Evolutionary conservation across 2,888 invertebrate species (phyloP).

Genomic region (Dasypolia templi): DNA sequence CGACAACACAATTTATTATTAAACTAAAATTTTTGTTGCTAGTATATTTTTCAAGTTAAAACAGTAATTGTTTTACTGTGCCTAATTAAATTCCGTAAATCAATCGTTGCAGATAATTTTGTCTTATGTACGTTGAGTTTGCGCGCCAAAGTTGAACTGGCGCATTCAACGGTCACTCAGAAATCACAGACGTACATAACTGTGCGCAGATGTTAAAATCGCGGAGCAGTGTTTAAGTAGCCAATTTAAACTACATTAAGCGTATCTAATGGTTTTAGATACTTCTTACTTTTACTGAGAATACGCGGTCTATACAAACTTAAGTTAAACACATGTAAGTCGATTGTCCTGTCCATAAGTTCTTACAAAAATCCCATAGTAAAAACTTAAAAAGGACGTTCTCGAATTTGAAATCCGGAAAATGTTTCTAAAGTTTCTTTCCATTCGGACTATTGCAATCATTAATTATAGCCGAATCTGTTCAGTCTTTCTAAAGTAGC

Average conservation of each 20-base stretch:
- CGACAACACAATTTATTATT: background rate
- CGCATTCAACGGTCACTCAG: background rate
- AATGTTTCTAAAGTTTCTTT: too few species aligned
- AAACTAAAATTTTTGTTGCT: background rate
- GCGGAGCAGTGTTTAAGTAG: constrained; percentile 5
- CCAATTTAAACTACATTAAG: constrained; percentile 11
- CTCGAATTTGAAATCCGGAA: too few species aligned
- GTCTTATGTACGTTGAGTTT: constrained; percentile 15
- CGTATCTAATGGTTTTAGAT: constrained; percentile 3
- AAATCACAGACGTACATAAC: background rate
- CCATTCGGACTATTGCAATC: too few species aligned
- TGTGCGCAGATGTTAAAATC: constrained; percentile 11
- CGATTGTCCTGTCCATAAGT: too few species aligned
- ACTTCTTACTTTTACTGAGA: background rate
- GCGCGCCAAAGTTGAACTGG: constrained; percentile 41
- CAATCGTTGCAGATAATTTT: background rate
- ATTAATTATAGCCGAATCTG: too few species aligned
- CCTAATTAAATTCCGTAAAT: constrained; percentile 7
- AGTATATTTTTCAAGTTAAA: background rate
- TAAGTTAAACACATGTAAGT: too few species aligned
- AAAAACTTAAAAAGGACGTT: too few species aligned
- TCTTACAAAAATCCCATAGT: too few species aligned
- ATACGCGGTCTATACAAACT: background rate
- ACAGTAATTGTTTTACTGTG: background rate
- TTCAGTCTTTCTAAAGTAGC: too few species aligned